Base-by-base conservation (phyloP, 2,113 vertebrate genomes). In the Lanius collurio region DNA sequence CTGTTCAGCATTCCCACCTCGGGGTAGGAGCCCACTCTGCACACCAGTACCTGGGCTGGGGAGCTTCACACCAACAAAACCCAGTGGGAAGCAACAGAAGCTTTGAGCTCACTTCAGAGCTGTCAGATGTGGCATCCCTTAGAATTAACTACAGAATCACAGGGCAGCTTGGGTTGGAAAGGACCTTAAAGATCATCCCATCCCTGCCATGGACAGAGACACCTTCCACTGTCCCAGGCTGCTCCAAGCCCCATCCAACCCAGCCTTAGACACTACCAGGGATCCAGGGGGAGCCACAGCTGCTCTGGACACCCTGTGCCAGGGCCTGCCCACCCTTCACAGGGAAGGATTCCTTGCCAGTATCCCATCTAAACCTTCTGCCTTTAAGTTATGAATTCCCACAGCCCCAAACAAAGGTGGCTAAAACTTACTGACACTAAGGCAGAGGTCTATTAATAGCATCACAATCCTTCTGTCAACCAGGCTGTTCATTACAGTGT, bases 1-100 rank as follows among this genome's bases (percentile, higher is more conserved):
- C 95, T 91, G 95, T 96, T 92, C 96, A 96, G 93, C 94, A 97
- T 80, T 89, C 78, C 70, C 20, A 28, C 63, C 68, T 89, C 18
- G 6, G 70, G 14, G 18, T 27, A 50, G 87, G 87, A 84, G 83
- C 93, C 52, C 46, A 47, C 42, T 70, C 19, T 46, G 52, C 62
- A 41, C 9, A 1, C 35, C 23, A 31, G 8, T 3, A 8, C 52
- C 37, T 4, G 23, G 17, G 6, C 20, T 59, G 55, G 42, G 23
- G n/a, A 17, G 37, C 44, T 44, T 28, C 44, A 3, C 10, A 33
- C 57, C 79, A 41, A 26, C 10, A 5, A 8, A 56, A 24, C 2
- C 49, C 83, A 42, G 18, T 1, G 5, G 4, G 8, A 55, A 39
- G 5, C 8, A 8, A 18, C 39, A 26, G 19, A 8, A 41, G 30